Conservation (phyloP, 2,113 vertebrate species). For the Macrotus californicus region DNA sequence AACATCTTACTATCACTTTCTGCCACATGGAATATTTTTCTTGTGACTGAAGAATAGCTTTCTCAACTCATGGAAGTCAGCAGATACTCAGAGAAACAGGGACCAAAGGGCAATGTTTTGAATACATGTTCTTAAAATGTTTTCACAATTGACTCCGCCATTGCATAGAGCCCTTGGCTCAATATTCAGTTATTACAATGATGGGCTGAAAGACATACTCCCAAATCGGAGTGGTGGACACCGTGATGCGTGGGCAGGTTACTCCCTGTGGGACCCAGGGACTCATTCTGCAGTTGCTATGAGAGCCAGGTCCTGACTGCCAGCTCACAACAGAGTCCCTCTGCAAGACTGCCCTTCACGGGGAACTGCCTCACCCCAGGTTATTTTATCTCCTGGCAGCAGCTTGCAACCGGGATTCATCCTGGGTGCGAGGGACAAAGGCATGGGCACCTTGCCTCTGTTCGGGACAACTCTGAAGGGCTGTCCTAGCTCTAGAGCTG, state of each 20-base stretch:
- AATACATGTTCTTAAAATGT: background rate
- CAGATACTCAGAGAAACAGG: slow-evolving; percentile 10
- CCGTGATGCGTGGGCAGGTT: background rate
- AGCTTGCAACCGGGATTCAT: background rate
- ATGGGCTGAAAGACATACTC: background rate
- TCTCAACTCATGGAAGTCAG: background rate
- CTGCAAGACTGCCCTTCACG: background rate
- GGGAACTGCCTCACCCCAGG: background rate
- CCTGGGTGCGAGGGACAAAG: background rate
- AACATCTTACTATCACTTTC: background rate
- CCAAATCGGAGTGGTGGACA: background rate
- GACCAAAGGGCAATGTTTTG: background rate
- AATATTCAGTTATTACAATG: background rate
- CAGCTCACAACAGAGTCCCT: background rate
- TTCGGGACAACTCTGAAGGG: background rate
- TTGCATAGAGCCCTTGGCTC: background rate
- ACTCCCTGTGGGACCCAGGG: background rate
- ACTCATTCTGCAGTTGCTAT: background rate
- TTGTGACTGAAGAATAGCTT: background rate
- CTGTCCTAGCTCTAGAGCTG: background rate
- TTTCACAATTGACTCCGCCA: background rate
- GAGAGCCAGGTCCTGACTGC: background rate
- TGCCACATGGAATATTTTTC: background rate
- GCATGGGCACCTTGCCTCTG: background rate
- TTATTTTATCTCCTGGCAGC: background rate